Evolutionary conservation across 2,888 invertebrate species (phyloP).

Genomic region (Orthonevra nobilis): DNA sequence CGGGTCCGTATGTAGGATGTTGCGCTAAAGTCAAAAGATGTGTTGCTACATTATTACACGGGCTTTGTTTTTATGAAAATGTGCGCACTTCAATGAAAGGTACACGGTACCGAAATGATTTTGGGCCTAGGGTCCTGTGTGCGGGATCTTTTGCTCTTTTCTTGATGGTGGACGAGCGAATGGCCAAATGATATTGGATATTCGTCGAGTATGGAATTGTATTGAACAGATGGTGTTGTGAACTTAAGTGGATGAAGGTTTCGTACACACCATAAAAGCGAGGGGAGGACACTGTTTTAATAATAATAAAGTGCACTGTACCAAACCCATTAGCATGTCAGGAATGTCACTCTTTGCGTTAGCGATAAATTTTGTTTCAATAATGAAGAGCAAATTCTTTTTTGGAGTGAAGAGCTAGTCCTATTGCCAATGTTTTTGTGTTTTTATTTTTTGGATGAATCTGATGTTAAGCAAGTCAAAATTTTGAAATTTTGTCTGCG

Average conservation of each 20-base stretch:
- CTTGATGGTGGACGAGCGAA: constrained; percentile 19
- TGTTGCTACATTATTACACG: constrained; percentile 70
- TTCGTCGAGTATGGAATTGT: constrained; percentile 42
- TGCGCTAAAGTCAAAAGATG: constrained; percentile 70
- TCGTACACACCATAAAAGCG: neutral
- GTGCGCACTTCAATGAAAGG: constrained; percentile 69
- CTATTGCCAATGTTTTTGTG: no score
- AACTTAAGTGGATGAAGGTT: neutral
- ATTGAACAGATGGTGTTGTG: constrained; percentile 35
- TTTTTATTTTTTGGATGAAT: no score
- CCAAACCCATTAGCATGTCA: constrained; percentile 31
- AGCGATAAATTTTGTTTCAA: no score
- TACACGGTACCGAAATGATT: constrained; percentile 66
- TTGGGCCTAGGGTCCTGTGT: constrained; percentile 32
- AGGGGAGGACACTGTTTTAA: constrained; percentile 3
- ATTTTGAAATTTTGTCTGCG: no score
- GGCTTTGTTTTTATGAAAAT: constrained; percentile 71
- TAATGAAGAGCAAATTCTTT: no score
- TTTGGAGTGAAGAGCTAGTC: no score
- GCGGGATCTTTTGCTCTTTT: constrained; percentile 13
- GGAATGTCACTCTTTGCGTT: constrained; percentile 51
- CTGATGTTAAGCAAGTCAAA: no score
- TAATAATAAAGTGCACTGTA: constrained; percentile 33
- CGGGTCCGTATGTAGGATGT: constrained; percentile 52
- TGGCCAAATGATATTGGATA: constrained; percentile 55